Base-by-base conservation (phyloP, 2,113 vertebrate genomes). In the Dendropsophus ebraccatus region DNA sequence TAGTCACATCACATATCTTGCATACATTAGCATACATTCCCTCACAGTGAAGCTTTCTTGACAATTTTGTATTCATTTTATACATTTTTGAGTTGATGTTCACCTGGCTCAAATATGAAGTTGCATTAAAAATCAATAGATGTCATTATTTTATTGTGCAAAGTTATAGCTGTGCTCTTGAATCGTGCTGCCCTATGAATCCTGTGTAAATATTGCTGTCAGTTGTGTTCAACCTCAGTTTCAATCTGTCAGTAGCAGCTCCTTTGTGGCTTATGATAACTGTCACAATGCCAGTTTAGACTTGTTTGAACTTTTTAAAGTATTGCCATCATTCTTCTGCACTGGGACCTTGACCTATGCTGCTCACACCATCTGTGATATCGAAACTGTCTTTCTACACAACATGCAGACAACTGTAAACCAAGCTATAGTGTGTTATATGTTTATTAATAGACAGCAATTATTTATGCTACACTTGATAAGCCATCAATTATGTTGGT, bases 231-330 rank as follows among this genome's bases (percentile, higher is more conserved):
- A 81, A n/a, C 78, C 37, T 37, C 65, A 45, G 78, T 81, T 81
- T 81, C 54, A 65, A 62, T 81, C 52, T 81, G 78, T 62, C 78
- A 80, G 78, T 14, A 25, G 52, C 58, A 65, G 35, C 35, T 81
- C 78, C 56, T 81, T 62, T 58, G 35, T 81, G 78, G 78, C 3
- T 81, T 60, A 62, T 62, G 78, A 81, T 41, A 62, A 41, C 78
- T 81, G 78, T 81, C 78, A 81, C 56, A 81, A 62, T 81, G 78
- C 78, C 78, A 62, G 78, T 81, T 41, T 56, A 62, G 58, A 81
- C 17, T 45, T 65, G 78, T 62, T 81, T 81, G 78, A 81, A 81
- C 56, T 54, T 58, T 79, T 37, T 35, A 79, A 79, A 79, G 35
- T 35, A 79, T 54, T 74, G 70, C 30, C 54, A 32, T 25, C 52